Evolutionary conservation across 2,113 vertebrate genomes (phyloP), one percentile per base, ranked within the genome.

Genomic region (Lepisosteus osseus): DNA sequence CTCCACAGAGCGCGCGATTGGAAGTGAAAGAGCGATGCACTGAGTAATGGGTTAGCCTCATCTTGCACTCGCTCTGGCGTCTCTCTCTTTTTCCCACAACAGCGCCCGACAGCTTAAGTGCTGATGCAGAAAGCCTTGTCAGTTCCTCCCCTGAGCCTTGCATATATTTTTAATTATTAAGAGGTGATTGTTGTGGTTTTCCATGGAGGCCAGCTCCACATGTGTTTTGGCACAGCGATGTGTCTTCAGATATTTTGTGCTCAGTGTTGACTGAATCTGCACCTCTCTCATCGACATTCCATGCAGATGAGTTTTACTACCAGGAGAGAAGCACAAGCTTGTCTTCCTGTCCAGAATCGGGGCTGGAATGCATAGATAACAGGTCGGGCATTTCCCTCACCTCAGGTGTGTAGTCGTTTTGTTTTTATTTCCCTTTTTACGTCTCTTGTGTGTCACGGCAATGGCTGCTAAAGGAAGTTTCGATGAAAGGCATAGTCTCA

Each of bases 1-100:
- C 47, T 51, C 5, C 5, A 9, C 5, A 56, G 43, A 45, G 64
- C 54, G 45, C 75, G 79, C 80, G 80, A 83, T 89, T 87, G 84
- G 83, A 81, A 67, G 84, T 81, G 82, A 86, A 82, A 83, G 77
- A 74, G 74, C 74, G 77, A 79, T 76, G 77, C 81, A 68, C 83
- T 81, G 76, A 83, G 87, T 13, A 44, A 13, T 75, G 64, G 77
- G 76, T 41, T 78, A 74, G 72, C 74, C 76, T 82, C 70, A 74
- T 81, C 75, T 6, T 51, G 4, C 47, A 51, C 47, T 6, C 47
- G 47, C 9, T 5, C 5, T 55, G 17, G 7, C 4, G 4, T 42
- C n/a, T 51, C 15, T 47, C 44, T n/a, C 17, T 29, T 2, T 67
- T 5, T 54, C 66, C 47, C 6, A 29, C 40, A 29, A n/a, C 78